These are phyloP conservation scores for Zaprionus camerounensis DNA, from an alignment of 1,140 invertebrate species.

Conservation along the genomic window DNA sequence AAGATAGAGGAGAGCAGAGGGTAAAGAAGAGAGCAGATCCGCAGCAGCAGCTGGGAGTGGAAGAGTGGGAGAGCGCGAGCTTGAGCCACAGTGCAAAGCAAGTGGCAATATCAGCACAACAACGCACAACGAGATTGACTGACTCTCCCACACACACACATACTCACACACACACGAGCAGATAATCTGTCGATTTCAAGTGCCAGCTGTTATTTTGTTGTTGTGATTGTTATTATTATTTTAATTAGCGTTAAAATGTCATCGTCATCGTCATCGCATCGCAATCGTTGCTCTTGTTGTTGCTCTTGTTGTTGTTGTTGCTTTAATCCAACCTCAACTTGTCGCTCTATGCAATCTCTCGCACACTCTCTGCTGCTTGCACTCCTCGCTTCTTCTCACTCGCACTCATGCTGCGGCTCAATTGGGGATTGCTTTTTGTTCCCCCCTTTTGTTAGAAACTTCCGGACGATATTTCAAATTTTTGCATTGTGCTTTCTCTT, in stretches of 20 bases:
- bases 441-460: conserved; percentile 29
- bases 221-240: conserved; percentile 77
- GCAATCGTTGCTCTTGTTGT: conserved; percentile 10
- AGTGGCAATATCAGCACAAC: conserved; percentile 72
- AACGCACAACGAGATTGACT: conserved; percentile 40
- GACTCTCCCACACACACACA: conserved; percentile 40
- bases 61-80: conserved; percentile 17
- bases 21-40: neutral
- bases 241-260: conserved; percentile 77
- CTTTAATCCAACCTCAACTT: conserved; percentile 1
- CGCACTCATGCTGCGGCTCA: conserved; percentile 32
- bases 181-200: conserved; percentile 72
- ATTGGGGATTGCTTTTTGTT: conserved; percentile 29
- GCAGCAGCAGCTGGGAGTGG: neutral
- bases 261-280: conserved; percentile 51
- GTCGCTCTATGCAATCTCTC: neutral
- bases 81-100: conserved; percentile 45
- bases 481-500: conserved; percentile 37
- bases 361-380: neutral
- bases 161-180: conserved; percentile 3
- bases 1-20: neutral
- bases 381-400: conserved; percentile 38
- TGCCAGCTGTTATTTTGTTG: conserved; percentile 67
- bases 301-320: conserved; percentile 11
- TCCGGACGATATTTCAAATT: conserved; percentile 46